These are phyloP conservation scores for Calliopum simillimum DNA, from an alignment of 2,888 invertebrate species.

Conservation along the genomic window DNA sequence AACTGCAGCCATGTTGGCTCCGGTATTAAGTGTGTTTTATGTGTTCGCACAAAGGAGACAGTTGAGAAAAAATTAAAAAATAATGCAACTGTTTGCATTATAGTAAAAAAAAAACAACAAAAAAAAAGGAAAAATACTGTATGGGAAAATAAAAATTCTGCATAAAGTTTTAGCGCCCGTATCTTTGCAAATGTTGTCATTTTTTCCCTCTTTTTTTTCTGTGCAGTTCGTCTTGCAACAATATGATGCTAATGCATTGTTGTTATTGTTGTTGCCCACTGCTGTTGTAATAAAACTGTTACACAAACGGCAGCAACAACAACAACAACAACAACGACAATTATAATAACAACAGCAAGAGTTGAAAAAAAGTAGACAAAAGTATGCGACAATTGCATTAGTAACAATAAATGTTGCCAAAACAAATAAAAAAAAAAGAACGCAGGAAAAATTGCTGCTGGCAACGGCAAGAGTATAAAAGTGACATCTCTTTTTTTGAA, in stretches of 20 bases:
- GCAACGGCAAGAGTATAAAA: not conserved
- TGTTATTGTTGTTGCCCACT: conserved; percentile 12
- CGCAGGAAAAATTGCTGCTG: not conserved
- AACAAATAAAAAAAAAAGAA: not conserved
- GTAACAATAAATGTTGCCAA: conserved; percentile 26
- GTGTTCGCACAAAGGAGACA: not conserved
- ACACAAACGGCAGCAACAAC: conserved; percentile 7
- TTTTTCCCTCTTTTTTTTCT: not conserved
- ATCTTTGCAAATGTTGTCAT: not conserved
- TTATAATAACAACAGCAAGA: not conserved
- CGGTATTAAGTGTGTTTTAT: conserved; percentile 18
- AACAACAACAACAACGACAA: conserved; percentile 2
- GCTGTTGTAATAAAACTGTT: conserved; percentile 3
- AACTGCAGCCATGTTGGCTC: conserved; percentile 22
- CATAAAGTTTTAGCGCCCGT: not conserved
- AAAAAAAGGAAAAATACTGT: not conserved
- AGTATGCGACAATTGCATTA: conserved; percentile 23
- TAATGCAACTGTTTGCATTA: not conserved
- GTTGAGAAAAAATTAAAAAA: not conserved
- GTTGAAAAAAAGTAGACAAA: conserved; percentile 1
- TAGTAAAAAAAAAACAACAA: not conserved
- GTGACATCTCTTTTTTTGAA: not conserved
- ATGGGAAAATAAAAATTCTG: conserved; percentile 1
- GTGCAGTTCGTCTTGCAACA: not conserved
- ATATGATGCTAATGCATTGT: conserved; percentile 6